These are phyloP conservation scores for Toxonevra muliebris DNA, from an alignment of 2,888 invertebrate genomes.

Conservation along the genomic window DNA sequence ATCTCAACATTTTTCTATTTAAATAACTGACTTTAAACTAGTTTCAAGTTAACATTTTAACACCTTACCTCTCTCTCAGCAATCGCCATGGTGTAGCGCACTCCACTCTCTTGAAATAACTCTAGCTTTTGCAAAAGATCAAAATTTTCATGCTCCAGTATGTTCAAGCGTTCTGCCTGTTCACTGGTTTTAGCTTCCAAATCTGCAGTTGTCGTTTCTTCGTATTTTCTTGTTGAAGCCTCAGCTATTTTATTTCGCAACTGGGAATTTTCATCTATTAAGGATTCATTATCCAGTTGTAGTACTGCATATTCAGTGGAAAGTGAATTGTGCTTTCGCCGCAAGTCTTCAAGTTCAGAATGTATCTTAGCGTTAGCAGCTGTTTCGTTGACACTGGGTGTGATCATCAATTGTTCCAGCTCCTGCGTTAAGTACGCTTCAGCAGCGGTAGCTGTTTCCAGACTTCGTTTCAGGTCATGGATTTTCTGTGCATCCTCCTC, in stretches of 20 bases:
- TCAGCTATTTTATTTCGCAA: constrained; percentile 44
- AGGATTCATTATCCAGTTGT: constrained; percentile 51
- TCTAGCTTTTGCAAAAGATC: constrained; percentile 56
- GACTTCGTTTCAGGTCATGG: constrained; percentile 57
- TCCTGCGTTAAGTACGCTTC: constrained; percentile 59
- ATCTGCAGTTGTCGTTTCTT: constrained; percentile 18
- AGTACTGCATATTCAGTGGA: constrained; percentile 44
- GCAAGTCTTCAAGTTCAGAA: constrained; percentile 49
- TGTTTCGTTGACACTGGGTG: constrained; percentile 3
- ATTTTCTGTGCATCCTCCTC: constrained; percentile 60
- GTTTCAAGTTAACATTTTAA: background rate
- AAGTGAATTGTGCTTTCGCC: constrained; percentile 47
- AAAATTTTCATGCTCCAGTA: constrained; percentile 55
- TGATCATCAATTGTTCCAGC: constrained; percentile 49
- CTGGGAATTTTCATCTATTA: constrained; percentile 44
- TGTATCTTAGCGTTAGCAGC: constrained; percentile 19
- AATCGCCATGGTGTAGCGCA: constrained; percentile 50
- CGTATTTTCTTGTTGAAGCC: constrained; percentile 6
- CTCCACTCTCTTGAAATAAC: constrained; percentile 50
- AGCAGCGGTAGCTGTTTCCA: constrained; percentile 57
- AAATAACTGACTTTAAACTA: constrained; percentile 3
- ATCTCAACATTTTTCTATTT: constrained; percentile 58
- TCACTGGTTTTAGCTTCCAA: constrained; percentile 26
- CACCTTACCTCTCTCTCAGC: constrained; percentile 58
- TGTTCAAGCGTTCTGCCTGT: constrained; percentile 28